Evolutionary conservation across 1,140 invertebrate species (phyloP), one percentile per base, ranked within the genome.

Genomic region (Dendroctonus valens): DNA sequence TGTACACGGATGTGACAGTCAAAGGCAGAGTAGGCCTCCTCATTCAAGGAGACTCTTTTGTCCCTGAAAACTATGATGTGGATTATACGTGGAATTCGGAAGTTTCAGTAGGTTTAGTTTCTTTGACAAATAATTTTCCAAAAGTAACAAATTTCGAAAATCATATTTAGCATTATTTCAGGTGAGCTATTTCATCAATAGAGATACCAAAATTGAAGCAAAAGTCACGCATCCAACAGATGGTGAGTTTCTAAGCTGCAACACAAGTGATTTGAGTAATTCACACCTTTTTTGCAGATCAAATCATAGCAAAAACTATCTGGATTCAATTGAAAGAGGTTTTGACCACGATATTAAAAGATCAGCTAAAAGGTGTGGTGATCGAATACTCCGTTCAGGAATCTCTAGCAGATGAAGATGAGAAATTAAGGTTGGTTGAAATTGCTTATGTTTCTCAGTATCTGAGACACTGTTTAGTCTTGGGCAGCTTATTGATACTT

Each of bases 21-120:
- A 62, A 62, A 59, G 74, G 73, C 12, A 68, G 65, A 53, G 60
- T 73, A 38, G 74, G 74, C 38, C 59, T 75, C n/a, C 44, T 72
- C 12, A 71, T 75, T 41, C 60, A 61, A 46, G 71, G 72, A 39
- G 74, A 75, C 69, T 75, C 74, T 9, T 71, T 75, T 42, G 65
- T 75, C 15, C 72, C 70, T 7, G 68, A 70, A 58, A 73, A 75
- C 68, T 75, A 74, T 59, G 74, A 76, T 62, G 53, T 75, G 48
- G 54, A 59, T 41, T 76, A 74, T 53, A 53, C 59, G 11, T 65
- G 69, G 26, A 61, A 51, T 60, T 52, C 70, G 5, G 62, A 66
- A 37, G 55, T 74, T 48, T 65, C 66, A 44, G 73, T 76, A 70
- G 72, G 70, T 71, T 61, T 42, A 26, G 8, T 11, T 52, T 5